These are phyloP conservation scores for Heliconius nattereri DNA, from an alignment of 1,140 invertebrate species.

Conservation along the genomic window DNA sequence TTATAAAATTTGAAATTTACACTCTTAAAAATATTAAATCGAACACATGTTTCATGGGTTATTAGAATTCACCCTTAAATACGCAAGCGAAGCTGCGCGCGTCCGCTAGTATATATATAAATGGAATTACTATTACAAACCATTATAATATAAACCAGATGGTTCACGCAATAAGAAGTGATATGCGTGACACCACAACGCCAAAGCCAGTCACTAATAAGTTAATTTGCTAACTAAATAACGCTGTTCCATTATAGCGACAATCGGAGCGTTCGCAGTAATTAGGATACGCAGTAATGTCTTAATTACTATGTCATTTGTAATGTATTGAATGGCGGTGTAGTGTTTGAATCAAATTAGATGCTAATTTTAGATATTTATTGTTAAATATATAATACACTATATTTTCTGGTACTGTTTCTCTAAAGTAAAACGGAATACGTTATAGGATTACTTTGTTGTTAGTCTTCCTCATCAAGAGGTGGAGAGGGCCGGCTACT, in stretches of 20 bases:
- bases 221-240: slow-evolving; percentile 16
- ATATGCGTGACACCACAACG: slow-evolving; percentile 7
- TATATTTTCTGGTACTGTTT: too few species aligned
- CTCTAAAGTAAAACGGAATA: too few species aligned
- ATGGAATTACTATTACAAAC: not conserved
- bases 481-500: too few species aligned
- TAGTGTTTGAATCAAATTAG: not conserved
- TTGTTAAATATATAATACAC: not conserved
- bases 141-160: slow-evolving; percentile 6
- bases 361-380: not conserved
- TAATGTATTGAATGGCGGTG: slow-evolving; percentile 6
- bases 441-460: too few species aligned
- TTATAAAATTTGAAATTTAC: too few species aligned
- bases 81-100: too few species aligned
- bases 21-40: too few species aligned
- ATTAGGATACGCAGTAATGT: slow-evolving; percentile 7
- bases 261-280: slow-evolving; percentile 1
- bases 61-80: too few species aligned
- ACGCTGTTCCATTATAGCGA: slow-evolving; percentile 1
- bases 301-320: slow-evolving; percentile 5
- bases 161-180: slow-evolving; percentile 8
- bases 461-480: too few species aligned
- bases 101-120: too few species aligned
- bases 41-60: too few species aligned
- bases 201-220: slow-evolving; percentile 3